phyloP scores from a whole-genome alignment of 2,113 vertebrate species.

The Sinocyclocheilus maitianheensis region DNA sequence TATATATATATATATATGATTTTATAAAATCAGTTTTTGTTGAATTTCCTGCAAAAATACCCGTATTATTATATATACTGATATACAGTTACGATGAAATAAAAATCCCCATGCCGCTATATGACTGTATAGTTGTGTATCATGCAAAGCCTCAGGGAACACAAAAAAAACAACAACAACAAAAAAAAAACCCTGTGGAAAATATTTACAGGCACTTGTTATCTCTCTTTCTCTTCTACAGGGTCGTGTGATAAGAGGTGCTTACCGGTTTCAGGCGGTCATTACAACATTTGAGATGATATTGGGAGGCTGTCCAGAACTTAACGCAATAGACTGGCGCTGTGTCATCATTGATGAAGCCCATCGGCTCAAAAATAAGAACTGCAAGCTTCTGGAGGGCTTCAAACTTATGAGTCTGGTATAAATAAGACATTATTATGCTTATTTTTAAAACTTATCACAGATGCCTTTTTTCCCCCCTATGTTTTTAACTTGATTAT shows the following conservation, averaged over 20 bases:
- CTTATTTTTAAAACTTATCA: neutral
- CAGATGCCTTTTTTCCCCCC: neutral
- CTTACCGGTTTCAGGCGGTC: slow-evolving; percentile 93
- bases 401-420: slow-evolving; percentile 98
- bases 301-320: slow-evolving; percentile 93
- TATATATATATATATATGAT: too few relatives aligned
- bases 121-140: neutral
- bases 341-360: slow-evolving; percentile 98
- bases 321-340: slow-evolving; percentile 96
- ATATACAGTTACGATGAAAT: neutral
- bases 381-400: slow-evolving; percentile 97
- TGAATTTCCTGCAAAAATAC: too few relatives aligned
- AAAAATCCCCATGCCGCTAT: neutral
- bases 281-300: slow-evolving; percentile 99
- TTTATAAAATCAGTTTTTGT: too few relatives aligned
- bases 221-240: slow-evolving; percentile 53
- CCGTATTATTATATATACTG: neutral
- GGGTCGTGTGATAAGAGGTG: slow-evolving; percentile 88
- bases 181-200: neutral
- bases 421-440: slow-evolving; percentile 10
- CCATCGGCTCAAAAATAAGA: slow-evolving; percentile 98
- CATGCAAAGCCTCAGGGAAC: neutral
- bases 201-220: neutral
- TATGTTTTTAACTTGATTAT: neutral
- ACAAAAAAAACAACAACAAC: neutral